These are phyloP conservation scores for Austrofundulus limnaeus DNA, from an alignment of 2,113 vertebrate genomes.

Conservation along the genomic window DNA sequence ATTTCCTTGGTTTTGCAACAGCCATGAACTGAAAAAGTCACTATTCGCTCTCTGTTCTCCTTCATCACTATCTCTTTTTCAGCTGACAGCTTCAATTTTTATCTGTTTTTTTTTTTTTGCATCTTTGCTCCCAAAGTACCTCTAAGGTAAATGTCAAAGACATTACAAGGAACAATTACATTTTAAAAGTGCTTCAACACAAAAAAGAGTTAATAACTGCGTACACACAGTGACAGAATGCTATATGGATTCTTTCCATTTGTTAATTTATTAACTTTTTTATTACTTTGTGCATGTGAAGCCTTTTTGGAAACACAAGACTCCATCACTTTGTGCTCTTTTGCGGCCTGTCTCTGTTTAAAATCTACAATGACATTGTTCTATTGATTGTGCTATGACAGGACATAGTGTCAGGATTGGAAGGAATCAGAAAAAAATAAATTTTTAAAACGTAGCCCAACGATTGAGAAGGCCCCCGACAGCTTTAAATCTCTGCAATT, in stretches of 20 bases:
- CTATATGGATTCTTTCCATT: no score
- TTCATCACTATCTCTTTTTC: constrained; percentile 8
- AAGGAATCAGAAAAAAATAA: constrained; percentile 19
- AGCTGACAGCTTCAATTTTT: constrained; percentile 23
- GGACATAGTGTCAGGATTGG: constrained; percentile 17
- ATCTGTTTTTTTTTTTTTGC: constrained; percentile 24
- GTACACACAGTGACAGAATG: constrained; percentile 2
- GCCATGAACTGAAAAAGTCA: constrained; percentile 9
- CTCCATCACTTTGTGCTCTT: constrained; percentile 10
- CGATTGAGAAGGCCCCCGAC: constrained; percentile 50
- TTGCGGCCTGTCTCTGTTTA: constrained; percentile 34
- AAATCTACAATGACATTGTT: constrained; percentile 32
- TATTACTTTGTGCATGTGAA: constrained; percentile 12
- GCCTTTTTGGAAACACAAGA: constrained; percentile 10
- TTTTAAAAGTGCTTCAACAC: constrained; percentile 7
- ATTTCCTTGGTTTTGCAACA: constrained; percentile 1
- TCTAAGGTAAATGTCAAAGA: constrained; percentile 44
- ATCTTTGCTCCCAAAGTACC: constrained; percentile 28
- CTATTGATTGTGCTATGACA: constrained; percentile 41
- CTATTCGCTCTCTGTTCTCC: neutral
- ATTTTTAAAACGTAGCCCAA: constrained; percentile 36
- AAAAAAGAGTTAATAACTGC: constrained; percentile 2
- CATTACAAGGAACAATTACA: constrained; percentile 28
- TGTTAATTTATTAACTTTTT: no score
- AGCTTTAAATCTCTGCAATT: constrained; percentile 53